Base-by-base conservation (phyloP, 1,140 invertebrate genomes). In the Bombus vancouverensis region DNA sequence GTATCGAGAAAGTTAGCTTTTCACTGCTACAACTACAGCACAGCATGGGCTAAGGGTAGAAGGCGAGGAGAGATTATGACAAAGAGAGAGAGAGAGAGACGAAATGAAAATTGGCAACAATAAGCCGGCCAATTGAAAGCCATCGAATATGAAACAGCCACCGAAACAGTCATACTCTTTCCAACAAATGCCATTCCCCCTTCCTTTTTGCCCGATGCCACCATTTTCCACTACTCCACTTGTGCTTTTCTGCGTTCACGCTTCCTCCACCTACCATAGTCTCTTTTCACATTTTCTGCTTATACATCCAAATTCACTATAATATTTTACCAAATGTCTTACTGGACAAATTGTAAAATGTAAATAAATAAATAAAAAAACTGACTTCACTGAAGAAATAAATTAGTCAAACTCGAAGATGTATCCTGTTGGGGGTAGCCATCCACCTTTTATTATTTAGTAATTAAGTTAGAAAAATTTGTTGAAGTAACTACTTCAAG, bases 41-140 rank as follows among this genome's bases (percentile, higher is more conserved):
- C 9, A 10, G 25, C 0, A 39, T 0, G 1, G 18, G 32, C 37
- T 4, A 39, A 25, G 9, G 37, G 5, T 3, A 39, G 37, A 39
- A 5, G 10, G 22, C 37, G 68, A 28, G 28, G 18, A 34, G 42
- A 47, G 47, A 32, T 2, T 32, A 66, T 18, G 5, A n/a, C 3
- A 8, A 2, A 66, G 28, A 62, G 28, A 5, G 59, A n/a, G 28
- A 10, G 28, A 28, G 10, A 12, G 28, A 28, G 28, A 18, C 8
- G 37, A 39, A 39, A 81, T 81, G 66, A 81, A 72, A 81, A 81
- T 81, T 47, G 68, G 68, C 79, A 72, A 81, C 79, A 72, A 81
- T 81, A 72, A 81, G 66, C 47, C 37, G 28, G 68, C 28, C 68
- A 71, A 72, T 81, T 72, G 79, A 81, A 81, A 81, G 68, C 79